Percentiles rank a stretch among this genome's conserved stretches.
phyloP scores from a whole-genome alignment of 2,888 invertebrate genomes.

The Hermaeophaga mercurialis region DNA sequence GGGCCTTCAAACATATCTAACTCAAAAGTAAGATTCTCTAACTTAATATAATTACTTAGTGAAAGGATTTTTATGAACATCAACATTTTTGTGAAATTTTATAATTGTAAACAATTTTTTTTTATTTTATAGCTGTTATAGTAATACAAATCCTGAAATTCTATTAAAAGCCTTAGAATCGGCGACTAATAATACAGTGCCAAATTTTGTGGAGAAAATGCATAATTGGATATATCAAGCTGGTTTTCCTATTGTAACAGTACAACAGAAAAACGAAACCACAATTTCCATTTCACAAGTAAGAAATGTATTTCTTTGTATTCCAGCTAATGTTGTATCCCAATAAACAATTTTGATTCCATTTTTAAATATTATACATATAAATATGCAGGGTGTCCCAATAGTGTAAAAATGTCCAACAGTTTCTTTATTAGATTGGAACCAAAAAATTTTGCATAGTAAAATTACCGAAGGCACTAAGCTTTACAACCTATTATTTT shows the following conservation, averaged over 20 bases:
- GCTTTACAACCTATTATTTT: too few relatives aligned
- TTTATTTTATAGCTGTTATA: constrained; percentile 49
- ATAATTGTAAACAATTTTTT: not conserved
- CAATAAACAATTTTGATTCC: too few relatives aligned
- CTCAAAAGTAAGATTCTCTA: constrained; percentile 59
- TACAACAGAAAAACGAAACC: constrained; percentile 41
- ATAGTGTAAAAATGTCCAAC: too few relatives aligned
- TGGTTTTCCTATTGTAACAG: constrained; percentile 64
- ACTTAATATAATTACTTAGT: not conserved
- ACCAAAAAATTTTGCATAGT: too few relatives aligned
- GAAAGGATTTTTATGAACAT: too few relatives aligned
- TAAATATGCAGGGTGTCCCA: too few relatives aligned
- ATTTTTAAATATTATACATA: too few relatives aligned
- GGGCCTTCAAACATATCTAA: constrained; percentile 64
- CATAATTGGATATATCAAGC: constrained; percentile 66
- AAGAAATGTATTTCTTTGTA: too few relatives aligned
- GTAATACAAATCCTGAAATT: constrained; percentile 59
- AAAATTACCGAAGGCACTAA: too few relatives aligned
- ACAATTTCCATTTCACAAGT: constrained; percentile 33
- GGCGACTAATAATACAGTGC: not conserved
- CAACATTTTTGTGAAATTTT: too few relatives aligned
- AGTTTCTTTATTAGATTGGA: too few relatives aligned
- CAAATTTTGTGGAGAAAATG: constrained; percentile 54
- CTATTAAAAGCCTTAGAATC: constrained; percentile 60
- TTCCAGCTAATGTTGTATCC: too few relatives aligned